Conservation (phyloP, 1,140 invertebrate genomes). For the Heterodera carotae region DNA sequence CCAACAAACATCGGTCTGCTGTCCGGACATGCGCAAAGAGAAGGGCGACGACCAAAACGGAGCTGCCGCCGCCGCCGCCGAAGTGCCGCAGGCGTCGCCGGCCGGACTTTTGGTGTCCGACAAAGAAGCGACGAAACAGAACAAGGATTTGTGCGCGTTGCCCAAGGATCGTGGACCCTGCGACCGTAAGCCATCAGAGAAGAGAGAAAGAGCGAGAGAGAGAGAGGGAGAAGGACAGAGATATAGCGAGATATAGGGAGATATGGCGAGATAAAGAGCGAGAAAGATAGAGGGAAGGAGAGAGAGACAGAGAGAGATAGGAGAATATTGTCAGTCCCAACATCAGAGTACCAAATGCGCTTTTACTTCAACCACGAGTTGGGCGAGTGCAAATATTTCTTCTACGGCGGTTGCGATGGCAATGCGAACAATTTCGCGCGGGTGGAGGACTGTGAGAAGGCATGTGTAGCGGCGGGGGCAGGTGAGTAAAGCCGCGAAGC, state of each 20-base stretch:
- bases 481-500: neutral
- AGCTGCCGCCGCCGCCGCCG: neutral
- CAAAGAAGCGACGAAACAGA: neutral
- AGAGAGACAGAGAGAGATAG: no score
- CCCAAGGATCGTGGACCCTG: constrained; percentile 64
- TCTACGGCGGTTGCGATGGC: constrained; percentile 76
- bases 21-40: constrained; percentile 55
- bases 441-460: constrained; percentile 79
- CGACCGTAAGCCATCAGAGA: constrained; percentile 37
- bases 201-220: neutral
- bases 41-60: neutral
- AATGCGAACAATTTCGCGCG: constrained; percentile 80
- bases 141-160: constrained; percentile 42
- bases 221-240: no score
- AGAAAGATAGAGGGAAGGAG: no score
- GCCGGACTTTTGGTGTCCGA: constrained; percentile 25
- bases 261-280: no score
- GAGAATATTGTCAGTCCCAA: no score
- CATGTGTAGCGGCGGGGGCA: constrained; percentile 71
- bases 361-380: constrained; percentile 62
- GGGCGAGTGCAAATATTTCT: constrained; percentile 75
- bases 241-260: no score
- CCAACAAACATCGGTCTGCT: constrained; percentile 52
- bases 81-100: neutral
- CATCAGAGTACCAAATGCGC: constrained; percentile 55